phyloP scores from a whole-genome alignment of 92 coral and sea anemone species.

The Metridium senile region DNA sequence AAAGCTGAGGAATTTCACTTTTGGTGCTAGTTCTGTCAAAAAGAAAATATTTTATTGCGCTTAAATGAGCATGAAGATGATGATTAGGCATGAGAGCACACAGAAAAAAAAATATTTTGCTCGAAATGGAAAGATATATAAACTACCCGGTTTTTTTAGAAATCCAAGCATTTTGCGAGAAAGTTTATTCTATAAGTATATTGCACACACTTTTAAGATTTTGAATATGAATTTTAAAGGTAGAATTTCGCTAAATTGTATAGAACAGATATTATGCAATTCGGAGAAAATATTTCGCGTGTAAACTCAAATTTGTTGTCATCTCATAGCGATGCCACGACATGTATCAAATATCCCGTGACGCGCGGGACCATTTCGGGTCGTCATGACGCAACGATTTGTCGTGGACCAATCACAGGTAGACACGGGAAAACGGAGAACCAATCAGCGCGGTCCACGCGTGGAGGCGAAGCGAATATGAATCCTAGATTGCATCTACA shows the following conservation, averaged over 20 bases:
- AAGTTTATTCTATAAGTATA: background rate
- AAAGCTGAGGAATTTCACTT: no score
- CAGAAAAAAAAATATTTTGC: background rate
- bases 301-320: conserved; percentile 40
- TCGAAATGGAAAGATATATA: background rate
- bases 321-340: conserved; percentile 60
- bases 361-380: conserved; percentile 50
- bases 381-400: conserved; percentile 46
- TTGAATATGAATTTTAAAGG: background rate
- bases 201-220: background rate
- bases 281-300: background rate
- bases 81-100: background rate
- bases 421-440: conserved; percentile 82
- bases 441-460: conserved; percentile 99
- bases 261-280: background rate
- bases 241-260: background rate
- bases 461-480: conserved; percentile 89
- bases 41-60: conserved; percentile 10
- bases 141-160: no score
- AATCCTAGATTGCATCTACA: conserved; percentile 45
- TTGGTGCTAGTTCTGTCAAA: background rate
- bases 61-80: background rate
- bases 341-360: conserved; percentile 46
- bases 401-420: conserved; percentile 95
- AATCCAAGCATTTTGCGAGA: background rate